Conservation (phyloP, 2,888 invertebrate genomes). For the Trachelus troglodyta region DNA sequence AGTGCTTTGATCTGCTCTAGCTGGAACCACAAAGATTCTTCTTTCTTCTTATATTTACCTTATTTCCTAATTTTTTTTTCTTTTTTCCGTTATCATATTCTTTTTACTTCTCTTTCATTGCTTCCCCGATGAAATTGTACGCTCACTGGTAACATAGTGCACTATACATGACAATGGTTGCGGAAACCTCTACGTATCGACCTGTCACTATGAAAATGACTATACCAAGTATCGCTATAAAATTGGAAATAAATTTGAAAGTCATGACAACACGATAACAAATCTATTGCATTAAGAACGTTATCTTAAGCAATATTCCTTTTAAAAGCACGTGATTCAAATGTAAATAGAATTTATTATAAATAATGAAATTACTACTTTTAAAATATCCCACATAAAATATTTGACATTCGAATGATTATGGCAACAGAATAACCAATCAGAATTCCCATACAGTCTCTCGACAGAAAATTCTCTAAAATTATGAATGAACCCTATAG, state of each 20-base stretch:
- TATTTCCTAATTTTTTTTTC: not conserved
- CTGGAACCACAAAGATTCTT: not conserved
- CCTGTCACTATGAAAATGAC: conserved; percentile 29
- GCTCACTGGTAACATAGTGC: not conserved
- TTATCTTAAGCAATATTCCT: not conserved
- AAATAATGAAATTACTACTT: not conserved
- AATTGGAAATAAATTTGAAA: not conserved
- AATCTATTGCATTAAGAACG: not conserved
- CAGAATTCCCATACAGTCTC: not conserved
- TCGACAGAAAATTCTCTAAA: not conserved
- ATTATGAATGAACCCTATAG: not conserved
- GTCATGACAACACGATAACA: not conserved
- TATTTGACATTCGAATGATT: not conserved
- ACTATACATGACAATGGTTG: conserved; percentile 12
- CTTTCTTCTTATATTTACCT: not conserved
- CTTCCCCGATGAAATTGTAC: not conserved
- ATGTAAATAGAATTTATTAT: not conserved
- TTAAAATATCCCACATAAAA: not conserved
- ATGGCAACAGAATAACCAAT: not conserved
- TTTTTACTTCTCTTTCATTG: not conserved
- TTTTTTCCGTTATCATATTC: not conserved
- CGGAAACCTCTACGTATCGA: conserved; percentile 31
- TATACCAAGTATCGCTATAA: conserved; percentile 9
- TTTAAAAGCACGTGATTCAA: not conserved
- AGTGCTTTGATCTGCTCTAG: not conserved